Evolutionary conservation across 2,888 invertebrate species (phyloP), one percentile per base, ranked within the genome.

Genomic region (Lepetodrilus schrolli): DNA sequence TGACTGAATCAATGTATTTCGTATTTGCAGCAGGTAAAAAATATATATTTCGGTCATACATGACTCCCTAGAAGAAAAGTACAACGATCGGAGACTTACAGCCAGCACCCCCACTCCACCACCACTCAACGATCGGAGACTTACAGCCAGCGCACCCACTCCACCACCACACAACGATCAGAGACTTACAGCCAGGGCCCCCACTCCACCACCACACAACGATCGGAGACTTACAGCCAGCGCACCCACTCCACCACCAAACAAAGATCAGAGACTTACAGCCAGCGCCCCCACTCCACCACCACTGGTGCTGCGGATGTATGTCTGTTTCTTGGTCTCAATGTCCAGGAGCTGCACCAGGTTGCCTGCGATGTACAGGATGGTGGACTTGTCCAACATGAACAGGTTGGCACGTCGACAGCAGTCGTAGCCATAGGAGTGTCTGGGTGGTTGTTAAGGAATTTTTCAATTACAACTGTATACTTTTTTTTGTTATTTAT

Each of bases 371-470:
- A 93, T 93, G 92, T 95, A 97, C 74, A 95, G 92, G 1, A 96
- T 89, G 0, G 94, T 94, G 10, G 94, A 91, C 2, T 93, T 92
- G 87, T 96, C 95, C 50, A 95, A 93, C 3, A 95, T 93, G 77
- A 94, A 94, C 50, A 97, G 90, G 89, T 97, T 97, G 87, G 94
- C 95, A 74, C 94, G 93, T 83, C 94, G 94, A 80, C 93, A 93
- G 87, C 96, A 95, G 88, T 96, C 94, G 88, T 96, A 97, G 7
- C 96, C 96, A 89, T 94, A 96, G 0, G 96, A 96, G 91, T 95
- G 92, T 87, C 96, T 96, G 80, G 20, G 17, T 1, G 23, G 26
- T 17, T 47, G 74, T 78, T 34, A 78, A 75, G 74, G 74, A n/a
- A n/a, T n/a, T n/a, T n/a, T n/a, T n/a, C n/a, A n/a, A n/a, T n/a